phyloP scores from a whole-genome alignment of 1,140 invertebrate species.

The Macrocentrus cingulum region DNA sequence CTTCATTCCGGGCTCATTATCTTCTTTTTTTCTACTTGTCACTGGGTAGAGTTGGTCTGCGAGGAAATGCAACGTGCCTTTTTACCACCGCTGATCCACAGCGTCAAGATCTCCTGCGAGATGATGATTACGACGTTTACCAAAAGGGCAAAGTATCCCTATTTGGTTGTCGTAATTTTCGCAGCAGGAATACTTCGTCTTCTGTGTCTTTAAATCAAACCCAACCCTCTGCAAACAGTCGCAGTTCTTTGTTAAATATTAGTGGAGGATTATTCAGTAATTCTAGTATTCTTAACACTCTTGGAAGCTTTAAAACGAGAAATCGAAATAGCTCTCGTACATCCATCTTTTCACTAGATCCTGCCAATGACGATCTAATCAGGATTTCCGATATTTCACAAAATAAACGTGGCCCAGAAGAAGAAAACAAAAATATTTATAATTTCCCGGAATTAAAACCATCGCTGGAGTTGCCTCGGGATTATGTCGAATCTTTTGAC shows the following conservation, averaged over 20 bases:
- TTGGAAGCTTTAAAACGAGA: conserved; percentile 15
- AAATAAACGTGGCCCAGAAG: conserved; percentile 5
- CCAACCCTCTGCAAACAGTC: neutral
- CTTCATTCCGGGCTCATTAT: neutral
- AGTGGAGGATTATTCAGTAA: conserved; percentile 20
- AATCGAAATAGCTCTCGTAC: neutral
- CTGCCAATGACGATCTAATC: neutral
- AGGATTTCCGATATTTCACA: conserved; percentile 14
- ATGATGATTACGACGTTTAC: conserved; percentile 67
- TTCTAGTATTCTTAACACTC: conserved; percentile 5
- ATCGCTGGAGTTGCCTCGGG: neutral
- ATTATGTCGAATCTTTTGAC: neutral
- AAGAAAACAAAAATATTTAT: neutral
- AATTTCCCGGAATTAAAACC: too few species aligned
- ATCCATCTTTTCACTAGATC: neutral
- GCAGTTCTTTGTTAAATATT: conserved; percentile 9
- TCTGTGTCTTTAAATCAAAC: conserved; percentile 12
- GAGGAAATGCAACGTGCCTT: conserved; percentile 66
- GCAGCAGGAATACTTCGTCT: neutral
- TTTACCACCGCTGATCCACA: conserved; percentile 47
- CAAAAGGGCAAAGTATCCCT: conserved; percentile 41
- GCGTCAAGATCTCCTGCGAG: conserved; percentile 53
- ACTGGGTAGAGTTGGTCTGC: conserved; percentile 59
- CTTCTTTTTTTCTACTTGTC: neutral
- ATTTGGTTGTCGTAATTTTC: conserved; percentile 20